Conservation (phyloP, 2,797 vertebrate species). For the Macropodus opercularis region DNA sequence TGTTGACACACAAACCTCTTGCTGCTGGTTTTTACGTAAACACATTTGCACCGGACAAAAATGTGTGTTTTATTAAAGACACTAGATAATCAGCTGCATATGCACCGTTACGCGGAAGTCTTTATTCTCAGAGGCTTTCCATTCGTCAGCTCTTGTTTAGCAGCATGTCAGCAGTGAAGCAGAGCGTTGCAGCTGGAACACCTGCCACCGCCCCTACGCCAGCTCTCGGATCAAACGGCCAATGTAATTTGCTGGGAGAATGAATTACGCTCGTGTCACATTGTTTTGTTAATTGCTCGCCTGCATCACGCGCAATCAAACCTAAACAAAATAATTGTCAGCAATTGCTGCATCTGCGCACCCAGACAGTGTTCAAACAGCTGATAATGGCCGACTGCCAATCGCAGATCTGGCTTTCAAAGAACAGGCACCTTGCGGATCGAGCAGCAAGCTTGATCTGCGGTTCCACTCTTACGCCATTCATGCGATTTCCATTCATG, state of each 20-base stretch:
- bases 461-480: conserved; percentile 7
- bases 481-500: conserved; percentile 32
- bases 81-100: neutral
- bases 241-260: conserved; percentile 38
- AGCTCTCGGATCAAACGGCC: conserved; percentile 37
- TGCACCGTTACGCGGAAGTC: neutral
- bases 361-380: conserved; percentile 22
- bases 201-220: conserved; percentile 23
- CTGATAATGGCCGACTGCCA: conserved; percentile 29
- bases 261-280: conserved; percentile 46
- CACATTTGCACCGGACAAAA: neutral
- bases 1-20: neutral
- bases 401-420: neutral
- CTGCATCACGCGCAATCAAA: conserved; percentile 64
- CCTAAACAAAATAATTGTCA: conserved; percentile 59
- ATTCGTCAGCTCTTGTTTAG: conserved; percentile 9
- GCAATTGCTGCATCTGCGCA: conserved; percentile 53
- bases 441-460: neutral
- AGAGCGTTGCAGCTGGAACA: conserved; percentile 33
- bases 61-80: neutral
- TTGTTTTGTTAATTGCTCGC: conserved; percentile 63
- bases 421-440: conserved; percentile 6
- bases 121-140: neutral
- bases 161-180: conserved; percentile 19
- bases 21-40: neutral